phyloP scores from a whole-genome alignment of 2,888 invertebrate species.

The Tachina grossa region DNA sequence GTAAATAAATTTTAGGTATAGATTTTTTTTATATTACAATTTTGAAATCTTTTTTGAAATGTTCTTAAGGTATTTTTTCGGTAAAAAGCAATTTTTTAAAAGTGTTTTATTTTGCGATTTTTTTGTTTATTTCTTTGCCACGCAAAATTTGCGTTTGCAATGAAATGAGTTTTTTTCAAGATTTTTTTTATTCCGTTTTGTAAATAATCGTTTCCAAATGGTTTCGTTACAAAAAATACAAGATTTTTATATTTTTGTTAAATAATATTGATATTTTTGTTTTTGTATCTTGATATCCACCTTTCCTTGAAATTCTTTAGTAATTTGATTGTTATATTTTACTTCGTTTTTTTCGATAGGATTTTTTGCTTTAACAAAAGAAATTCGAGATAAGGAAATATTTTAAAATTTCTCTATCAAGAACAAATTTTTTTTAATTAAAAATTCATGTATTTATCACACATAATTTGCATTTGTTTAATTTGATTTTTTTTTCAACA shows the following conservation, averaged over 20 bases:
- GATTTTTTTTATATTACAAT: conserved; percentile 42
- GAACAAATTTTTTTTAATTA: conserved; percentile 70
- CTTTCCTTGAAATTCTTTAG: background rate
- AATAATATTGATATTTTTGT: conserved; percentile 41
- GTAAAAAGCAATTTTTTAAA: background rate
- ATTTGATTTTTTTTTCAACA: conserved; percentile 43
- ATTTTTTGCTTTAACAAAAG: conserved; percentile 1
- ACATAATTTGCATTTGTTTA: conserved; percentile 81
- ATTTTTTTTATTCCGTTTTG: conserved; percentile 52
- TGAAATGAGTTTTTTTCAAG: conserved; percentile 52
- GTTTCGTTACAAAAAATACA: conserved; percentile 60
- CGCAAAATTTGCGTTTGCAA: conserved; percentile 49
- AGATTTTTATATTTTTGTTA: conserved; percentile 23
- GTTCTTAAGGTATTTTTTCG: background rate
- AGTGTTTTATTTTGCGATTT: conserved; percentile 69
- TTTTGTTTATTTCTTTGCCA: conserved; percentile 72
- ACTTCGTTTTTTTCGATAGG: background rate
- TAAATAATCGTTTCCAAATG: conserved; percentile 69
- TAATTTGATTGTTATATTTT: conserved; percentile 25
- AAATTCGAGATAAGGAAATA: background rate
- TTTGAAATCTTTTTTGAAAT: conserved; percentile 24
- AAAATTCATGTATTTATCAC: conserved; percentile 78
- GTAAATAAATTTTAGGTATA: conserved; percentile 18
- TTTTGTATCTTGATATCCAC: conserved; percentile 41
- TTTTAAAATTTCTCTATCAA: conserved; percentile 45